Evolutionary conservation across 1,140 invertebrate species (phyloP), one percentile per base, ranked within the genome.

Genomic region (Antheraea mylitta): DNA sequence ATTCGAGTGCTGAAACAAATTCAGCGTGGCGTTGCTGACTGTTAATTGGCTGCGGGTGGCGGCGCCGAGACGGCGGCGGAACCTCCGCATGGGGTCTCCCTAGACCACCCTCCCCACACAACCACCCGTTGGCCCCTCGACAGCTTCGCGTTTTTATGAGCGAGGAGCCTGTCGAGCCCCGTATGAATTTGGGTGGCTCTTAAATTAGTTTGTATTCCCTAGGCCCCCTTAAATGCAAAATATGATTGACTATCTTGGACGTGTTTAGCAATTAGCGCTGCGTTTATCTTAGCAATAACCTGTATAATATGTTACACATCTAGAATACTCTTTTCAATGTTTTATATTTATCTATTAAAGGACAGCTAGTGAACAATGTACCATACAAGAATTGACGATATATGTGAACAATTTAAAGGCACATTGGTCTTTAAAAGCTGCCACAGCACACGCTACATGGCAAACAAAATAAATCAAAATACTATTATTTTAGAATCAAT

Each of bases 51-150:
- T 89, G 87, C 87, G 89, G 87, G 87, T 85, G 87, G 87, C 83
- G 90, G 89, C 90, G 90, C 89, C 89, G 88, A 91, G 88, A 92
- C 89, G 88, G 89, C 86, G 88, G 86, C 85, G 85, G 88, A 89
- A 89, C 88, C 87, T 82, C 88, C 88, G 90, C 90, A 90, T 88
- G 86, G 83, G 77, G 65, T 82, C 86, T 80, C 83, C 82, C 67
- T 62, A 61, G 36, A 63, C 67, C 69, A 60, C 82, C 83, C 86
- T 74, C 81, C 70, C 80, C 79, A 80, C 75, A 67, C 70, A 61
- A 61, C 68, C 69, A 65, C 75, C 79, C 79, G 78, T 69, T 72
- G 75, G 71, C 74, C 80, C 85, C 77, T 73, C 78, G 69, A 73
- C 70, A 78, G 79, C 76, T 82, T 76, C 77, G 68, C 82, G 82